A percentile compares a stretch with the other conserved stretches of the same genome.
Evolutionary conservation across 2,113 vertebrate genomes (phyloP).

Genomic region (Xenopus laevis): DNA sequence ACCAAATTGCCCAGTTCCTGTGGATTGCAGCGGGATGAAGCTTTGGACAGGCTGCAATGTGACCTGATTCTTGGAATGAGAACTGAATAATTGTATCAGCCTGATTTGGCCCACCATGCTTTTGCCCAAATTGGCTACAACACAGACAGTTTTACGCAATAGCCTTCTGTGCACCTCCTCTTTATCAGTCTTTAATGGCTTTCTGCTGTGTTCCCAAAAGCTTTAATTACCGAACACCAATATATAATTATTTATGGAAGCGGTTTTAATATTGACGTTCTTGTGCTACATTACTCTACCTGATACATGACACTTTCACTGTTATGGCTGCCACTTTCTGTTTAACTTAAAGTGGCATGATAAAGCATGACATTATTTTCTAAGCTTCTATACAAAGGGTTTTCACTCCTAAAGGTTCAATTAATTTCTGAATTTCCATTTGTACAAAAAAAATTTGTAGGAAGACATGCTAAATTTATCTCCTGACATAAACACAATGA

Average conservation of each 20-base stretch:
- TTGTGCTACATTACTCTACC: not conserved
- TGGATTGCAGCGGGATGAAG: no score
- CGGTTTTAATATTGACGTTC: not conserved
- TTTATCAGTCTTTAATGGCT: no score
- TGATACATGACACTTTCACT: slow-evolving; percentile 1
- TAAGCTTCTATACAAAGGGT: slow-evolving; percentile 28
- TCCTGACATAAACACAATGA: slow-evolving; percentile 17
- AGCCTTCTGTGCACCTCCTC: no score
- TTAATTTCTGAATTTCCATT: slow-evolving; percentile 15
- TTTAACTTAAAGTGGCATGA: slow-evolving; percentile 29
- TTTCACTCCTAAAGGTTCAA: slow-evolving; percentile 17
- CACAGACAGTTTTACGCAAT: not conserved
- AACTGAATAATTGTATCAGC: no score
- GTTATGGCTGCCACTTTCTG: slow-evolving; percentile 30
- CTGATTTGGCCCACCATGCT: no score
- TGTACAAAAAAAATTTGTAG: slow-evolving; percentile 12
- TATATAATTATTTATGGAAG: no score
- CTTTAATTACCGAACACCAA: no score
- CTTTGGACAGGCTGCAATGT: no score
- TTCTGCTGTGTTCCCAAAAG: no score
- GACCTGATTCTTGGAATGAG: no score
- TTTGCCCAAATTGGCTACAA: no score
- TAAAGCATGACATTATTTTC: slow-evolving; percentile 31
- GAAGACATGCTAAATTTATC: slow-evolving; percentile 29
- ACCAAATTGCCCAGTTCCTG: no score